Evolutionary conservation across 1,140 invertebrate species (phyloP).

Genomic region (Drosophila neocordata): DNA sequence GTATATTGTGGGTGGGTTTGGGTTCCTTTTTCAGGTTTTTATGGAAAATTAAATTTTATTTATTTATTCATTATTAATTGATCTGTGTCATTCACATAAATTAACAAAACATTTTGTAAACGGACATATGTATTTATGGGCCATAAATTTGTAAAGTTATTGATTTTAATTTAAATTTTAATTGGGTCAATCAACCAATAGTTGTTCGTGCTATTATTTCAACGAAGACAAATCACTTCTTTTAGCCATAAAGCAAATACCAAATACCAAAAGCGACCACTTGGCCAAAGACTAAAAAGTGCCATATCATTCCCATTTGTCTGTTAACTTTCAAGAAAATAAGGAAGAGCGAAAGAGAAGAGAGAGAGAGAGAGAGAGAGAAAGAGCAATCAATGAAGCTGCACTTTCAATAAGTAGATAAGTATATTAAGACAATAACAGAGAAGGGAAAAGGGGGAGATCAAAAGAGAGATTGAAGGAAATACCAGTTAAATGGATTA

Average conservation of each 20-base stretch:
- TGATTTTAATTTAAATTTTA: slow-evolving; percentile 27
- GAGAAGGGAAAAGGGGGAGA: background rate
- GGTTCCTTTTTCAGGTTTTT: slow-evolving; percentile 57
- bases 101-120: slow-evolving; percentile 13
- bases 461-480: background rate
- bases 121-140: too few relatives aligned
- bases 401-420: slow-evolving; percentile 52
- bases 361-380: background rate
- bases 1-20: slow-evolving; percentile 25
- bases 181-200: slow-evolving; percentile 61
- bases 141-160: slow-evolving; percentile 3
- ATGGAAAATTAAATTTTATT: slow-evolving; percentile 78
- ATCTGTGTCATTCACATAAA: slow-evolving; percentile 36
- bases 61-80: slow-evolving; percentile 73
- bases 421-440: background rate
- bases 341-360: background rate
- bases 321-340: slow-evolving; percentile 24
- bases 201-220: slow-evolving; percentile 1
- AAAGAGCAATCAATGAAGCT: slow-evolving; percentile 58
- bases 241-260: slow-evolving; percentile 38
- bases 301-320: slow-evolving; percentile 73
- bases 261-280: slow-evolving; percentile 46
- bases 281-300: slow-evolving; percentile 40
- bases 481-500: slow-evolving; percentile 47
- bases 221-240: slow-evolving; percentile 41